A percentile compares a stretch with the other conserved stretches of the same genome.
Conservation (phyloP, 1,140 invertebrate genomes). For the Hyles vespertilio region DNA sequence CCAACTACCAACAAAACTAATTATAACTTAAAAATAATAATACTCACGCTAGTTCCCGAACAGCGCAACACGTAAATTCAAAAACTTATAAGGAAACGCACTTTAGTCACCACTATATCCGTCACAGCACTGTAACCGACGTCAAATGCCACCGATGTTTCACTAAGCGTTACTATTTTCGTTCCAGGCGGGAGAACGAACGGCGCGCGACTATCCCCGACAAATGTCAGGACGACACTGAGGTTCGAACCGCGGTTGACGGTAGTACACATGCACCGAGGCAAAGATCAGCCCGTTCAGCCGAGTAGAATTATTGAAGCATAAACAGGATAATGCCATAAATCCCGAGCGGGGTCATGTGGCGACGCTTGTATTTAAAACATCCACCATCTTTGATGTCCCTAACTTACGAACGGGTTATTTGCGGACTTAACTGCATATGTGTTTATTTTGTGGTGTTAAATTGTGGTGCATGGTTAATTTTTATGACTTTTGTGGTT, state of each 20-base stretch:
- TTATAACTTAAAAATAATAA: neutral
- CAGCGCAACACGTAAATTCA: neutral
- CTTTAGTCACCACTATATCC: slow-evolving; percentile 5
- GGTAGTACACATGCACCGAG: slow-evolving; percentile 23
- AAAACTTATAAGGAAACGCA: slow-evolving; percentile 2
- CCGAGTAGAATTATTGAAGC: slow-evolving; percentile 41
- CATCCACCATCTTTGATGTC: slow-evolving; percentile 10
- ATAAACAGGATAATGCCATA: slow-evolving; percentile 45
- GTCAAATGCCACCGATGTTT: slow-evolving; percentile 16
- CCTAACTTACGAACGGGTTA: slow-evolving; percentile 1
- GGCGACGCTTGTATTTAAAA: slow-evolving; percentile 11
- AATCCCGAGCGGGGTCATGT: slow-evolving; percentile 40
- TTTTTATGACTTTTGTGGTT: neutral
- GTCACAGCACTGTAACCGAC: slow-evolving; percentile 18
- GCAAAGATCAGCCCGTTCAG: slow-evolving; percentile 35
- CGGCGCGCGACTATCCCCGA: slow-evolving; percentile 26
- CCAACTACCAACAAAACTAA: too few species aligned
- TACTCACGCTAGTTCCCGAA: neutral
- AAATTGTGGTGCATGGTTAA: neutral
- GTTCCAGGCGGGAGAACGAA: slow-evolving; percentile 26
- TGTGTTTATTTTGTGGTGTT: slow-evolving; percentile 5
- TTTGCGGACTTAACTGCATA: slow-evolving; percentile 4
- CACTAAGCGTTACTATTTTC: slow-evolving; percentile 42
- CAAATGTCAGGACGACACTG: slow-evolving; percentile 29
- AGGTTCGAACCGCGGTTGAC: slow-evolving; percentile 11